These are phyloP conservation scores for Ctenosaura bakeri DNA, from an alignment of 2,797 vertebrate species.

Conservation along the genomic window DNA sequence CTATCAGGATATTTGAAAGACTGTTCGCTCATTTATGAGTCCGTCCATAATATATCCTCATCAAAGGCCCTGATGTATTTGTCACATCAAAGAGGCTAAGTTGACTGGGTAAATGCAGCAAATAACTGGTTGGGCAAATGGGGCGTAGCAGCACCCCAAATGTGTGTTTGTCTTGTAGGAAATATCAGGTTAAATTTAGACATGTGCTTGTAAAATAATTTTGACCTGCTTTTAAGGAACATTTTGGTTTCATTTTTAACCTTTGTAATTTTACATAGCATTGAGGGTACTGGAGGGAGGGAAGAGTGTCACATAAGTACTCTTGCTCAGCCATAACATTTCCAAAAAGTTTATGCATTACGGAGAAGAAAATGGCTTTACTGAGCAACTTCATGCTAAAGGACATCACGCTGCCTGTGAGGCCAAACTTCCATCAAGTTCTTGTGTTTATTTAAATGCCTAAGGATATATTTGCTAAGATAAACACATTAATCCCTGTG, in stretches of 20 bases:
- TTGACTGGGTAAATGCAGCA: not conserved
- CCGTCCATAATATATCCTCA: not conserved
- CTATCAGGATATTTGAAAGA: not conserved
- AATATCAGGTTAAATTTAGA: not conserved
- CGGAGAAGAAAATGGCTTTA: not conserved
- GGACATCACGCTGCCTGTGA: not conserved
- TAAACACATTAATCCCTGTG: slow-evolving; percentile 15
- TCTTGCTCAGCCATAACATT: not conserved
- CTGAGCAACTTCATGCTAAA: not conserved
- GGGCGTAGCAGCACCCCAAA: too few species aligned
- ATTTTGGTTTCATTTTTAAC: not conserved
- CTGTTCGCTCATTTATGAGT: not conserved
- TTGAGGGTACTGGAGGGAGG: not conserved
- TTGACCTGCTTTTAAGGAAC: not conserved
- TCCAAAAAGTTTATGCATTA: not conserved
- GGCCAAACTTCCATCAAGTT: not conserved
- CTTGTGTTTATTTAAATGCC: slow-evolving; percentile 25
- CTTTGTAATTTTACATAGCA: not conserved
- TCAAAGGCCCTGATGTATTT: not conserved
- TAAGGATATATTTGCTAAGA: slow-evolving; percentile 34
- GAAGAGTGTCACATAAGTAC: not conserved
- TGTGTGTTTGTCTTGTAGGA: too few species aligned
- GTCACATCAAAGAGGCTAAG: not conserved
- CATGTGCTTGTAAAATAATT: not conserved
- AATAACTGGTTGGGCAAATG: too few species aligned